phyloP scores from a whole-genome alignment of 2,888 invertebrate genomes.

The Synanthedon formicaeformis region DNA sequence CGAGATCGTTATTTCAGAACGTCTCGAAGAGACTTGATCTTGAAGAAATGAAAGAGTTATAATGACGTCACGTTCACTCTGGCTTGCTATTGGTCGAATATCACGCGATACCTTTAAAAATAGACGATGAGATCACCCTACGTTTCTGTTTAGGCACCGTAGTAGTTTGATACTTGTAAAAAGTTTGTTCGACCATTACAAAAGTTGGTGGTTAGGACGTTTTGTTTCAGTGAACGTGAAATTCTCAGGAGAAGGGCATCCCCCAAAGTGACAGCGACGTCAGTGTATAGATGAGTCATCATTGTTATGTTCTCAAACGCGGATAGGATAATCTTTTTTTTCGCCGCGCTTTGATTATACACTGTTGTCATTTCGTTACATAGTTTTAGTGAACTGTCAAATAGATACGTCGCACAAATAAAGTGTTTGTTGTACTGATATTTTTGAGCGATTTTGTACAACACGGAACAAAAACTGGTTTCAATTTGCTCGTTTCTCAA shows the following conservation, averaged over 20 bases:
- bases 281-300: conserved; percentile 59
- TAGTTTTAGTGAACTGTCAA: conserved; percentile 50
- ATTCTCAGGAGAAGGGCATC: conserved; percentile 63
- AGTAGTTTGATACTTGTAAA: conserved; percentile 24
- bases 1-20: conserved; percentile 4
- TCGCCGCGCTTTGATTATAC: conserved; percentile 20
- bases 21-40: neutral
- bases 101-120: conserved; percentile 42
- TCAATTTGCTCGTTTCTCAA: conserved; percentile 9
- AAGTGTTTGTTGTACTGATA: conserved; percentile 5
- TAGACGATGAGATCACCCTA: conserved; percentile 58
- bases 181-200: conserved; percentile 25
- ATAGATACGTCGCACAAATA: conserved; percentile 8
- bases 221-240: conserved; percentile 26
- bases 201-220: conserved; percentile 38
- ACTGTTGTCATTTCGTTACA: conserved; percentile 32
- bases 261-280: conserved; percentile 57
- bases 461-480: conserved; percentile 20
- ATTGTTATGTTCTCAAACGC: conserved; percentile 52
- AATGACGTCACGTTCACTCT: conserved; percentile 33
- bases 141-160: conserved; percentile 30
- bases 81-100: conserved; percentile 43
- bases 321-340: conserved; percentile 32
- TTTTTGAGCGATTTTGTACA: conserved; percentile 8
- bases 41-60: too few species aligned